Evolutionary conservation across 1,140 invertebrate species (phyloP).

Genomic region (Drosophila azteca): DNA sequence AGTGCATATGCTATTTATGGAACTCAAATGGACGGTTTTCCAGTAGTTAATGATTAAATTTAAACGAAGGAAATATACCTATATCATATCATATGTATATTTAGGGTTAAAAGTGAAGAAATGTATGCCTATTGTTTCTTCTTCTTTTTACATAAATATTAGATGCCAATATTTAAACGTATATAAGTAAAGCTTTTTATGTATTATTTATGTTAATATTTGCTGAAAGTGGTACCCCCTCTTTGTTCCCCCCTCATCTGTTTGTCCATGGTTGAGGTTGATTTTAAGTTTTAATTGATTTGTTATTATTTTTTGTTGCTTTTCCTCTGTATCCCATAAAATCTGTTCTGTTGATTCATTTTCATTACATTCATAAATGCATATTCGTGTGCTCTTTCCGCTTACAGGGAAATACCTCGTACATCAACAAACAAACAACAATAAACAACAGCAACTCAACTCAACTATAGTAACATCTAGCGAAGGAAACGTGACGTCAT

Average conservation of each 20-base stretch:
- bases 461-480: slow-evolving; percentile 12
- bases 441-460: slow-evolving; percentile 18
- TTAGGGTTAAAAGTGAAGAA: too few species aligned
- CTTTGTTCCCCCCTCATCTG: too few species aligned
- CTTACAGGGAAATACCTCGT: slow-evolving; percentile 56
- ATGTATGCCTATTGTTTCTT: too few species aligned
- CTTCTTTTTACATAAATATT: too few species aligned
- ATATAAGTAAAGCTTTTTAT: too few species aligned
- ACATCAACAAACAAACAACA: slow-evolving; percentile 18
- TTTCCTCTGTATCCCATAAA: slow-evolving; percentile 8
- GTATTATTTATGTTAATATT: too few species aligned
- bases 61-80: too few species aligned
- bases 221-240: too few species aligned
- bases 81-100: too few species aligned
- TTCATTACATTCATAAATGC: slow-evolving; percentile 51
- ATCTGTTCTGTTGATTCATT: slow-evolving; percentile 32
- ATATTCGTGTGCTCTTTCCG: slow-evolving; percentile 53
- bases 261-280: too few species aligned
- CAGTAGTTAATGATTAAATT: too few species aligned
- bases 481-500: slow-evolving; percentile 36
- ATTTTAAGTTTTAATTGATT: background rate
- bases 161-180: too few species aligned
- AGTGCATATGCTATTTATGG: slow-evolving; percentile 16
- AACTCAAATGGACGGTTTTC: background rate
- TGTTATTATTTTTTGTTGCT: background rate